phyloP scores from a whole-genome alignment of 2,888 invertebrate species.

The Philonicus albiceps region DNA sequence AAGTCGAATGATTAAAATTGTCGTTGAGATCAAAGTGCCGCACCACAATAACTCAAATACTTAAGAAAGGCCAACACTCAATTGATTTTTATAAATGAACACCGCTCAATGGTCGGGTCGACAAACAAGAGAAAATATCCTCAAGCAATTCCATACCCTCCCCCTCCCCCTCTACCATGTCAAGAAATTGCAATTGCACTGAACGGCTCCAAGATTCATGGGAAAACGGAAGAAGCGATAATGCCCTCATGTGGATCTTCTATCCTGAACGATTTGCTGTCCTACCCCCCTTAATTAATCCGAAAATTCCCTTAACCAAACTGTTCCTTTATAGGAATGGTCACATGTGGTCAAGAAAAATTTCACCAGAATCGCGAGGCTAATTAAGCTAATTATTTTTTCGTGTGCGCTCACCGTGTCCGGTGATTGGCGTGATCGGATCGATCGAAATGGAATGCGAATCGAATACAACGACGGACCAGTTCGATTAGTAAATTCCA shows the following conservation, averaged over 20 bases:
- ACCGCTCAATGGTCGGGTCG: not conserved
- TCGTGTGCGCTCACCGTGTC: not conserved
- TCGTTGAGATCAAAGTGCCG: slow-evolving; percentile 44
- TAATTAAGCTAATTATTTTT: slow-evolving; percentile 43
- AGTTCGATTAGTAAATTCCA: slow-evolving; percentile 39
- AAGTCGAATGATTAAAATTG: slow-evolving; percentile 43
- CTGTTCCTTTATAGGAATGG: not conserved
- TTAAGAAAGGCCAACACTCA: slow-evolving; percentile 42
- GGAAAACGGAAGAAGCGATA: slow-evolving; percentile 20
- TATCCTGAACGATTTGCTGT: not conserved
- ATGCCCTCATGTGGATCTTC: not conserved
- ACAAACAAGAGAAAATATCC: not conserved
- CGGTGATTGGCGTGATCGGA: slow-evolving; percentile 43
- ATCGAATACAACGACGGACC: slow-evolving; percentile 27
- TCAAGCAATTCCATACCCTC: not conserved
- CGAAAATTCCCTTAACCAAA: slow-evolving; percentile 16
- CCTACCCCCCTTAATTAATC: slow-evolving; percentile 39
- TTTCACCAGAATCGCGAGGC: slow-evolving; percentile 27
- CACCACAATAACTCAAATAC: slow-evolving; percentile 43
- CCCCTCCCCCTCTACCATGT: no score
- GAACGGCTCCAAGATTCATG: not conserved
- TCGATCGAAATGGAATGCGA: slow-evolving; percentile 43
- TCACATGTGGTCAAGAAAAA: slow-evolving; percentile 12
- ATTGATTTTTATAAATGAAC: slow-evolving; percentile 42
- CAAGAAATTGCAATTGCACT: not conserved